Evolutionary conservation across 2,113 vertebrate species (phyloP), one percentile per base, ranked within the genome.

Genomic region (Indicator indicator): DNA sequence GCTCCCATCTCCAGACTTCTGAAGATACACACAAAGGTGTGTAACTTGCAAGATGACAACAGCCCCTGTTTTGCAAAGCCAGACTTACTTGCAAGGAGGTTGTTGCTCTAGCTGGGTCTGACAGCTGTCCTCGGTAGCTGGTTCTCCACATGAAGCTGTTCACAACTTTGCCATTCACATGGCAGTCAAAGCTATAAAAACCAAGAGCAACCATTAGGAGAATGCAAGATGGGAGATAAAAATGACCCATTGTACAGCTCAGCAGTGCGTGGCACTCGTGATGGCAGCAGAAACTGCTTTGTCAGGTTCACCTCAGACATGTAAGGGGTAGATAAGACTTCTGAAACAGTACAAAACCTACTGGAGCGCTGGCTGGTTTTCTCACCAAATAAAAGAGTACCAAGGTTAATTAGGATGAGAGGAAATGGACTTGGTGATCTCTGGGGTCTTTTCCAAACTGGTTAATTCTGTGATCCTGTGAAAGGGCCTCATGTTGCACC

Each of bases 251-350:
- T 62, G 56, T 72, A 12, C 46, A 32, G 59, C 72, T 65, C 67
- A 87, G 69, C 54, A 79, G 59, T 56, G 44, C 4, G 0, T 6
- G 28, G 56, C 16, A 33, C 52, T 91, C 54, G 48, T 55, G 67
- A 42, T 60, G 88, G 86, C 84, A 86, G 56, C 75, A 70, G 32
- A 82, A 95, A 91, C 84, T 73, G 83, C 83, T 95, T 88, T 71
- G 60, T 89, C 83, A 56, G 42, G 88, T 90, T 96, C n/a, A 80
- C 42, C 11, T 5, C 11, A 32, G 63, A 5, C 20, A 28, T 5
- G 10, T 50, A 68, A 46, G 67, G 42, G 14, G 20, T 1, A 69
- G 36, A 56, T 71, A 72, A 81, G 28, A 42, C 21, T 52, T 71
- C 36, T 55, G 23, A 70, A 75, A 42, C 24, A n/a, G 19, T n/a